A percentile compares a stretch with the other conserved stretches of the same genome.
These are phyloP conservation scores for Morinoia aosen DNA, from an alignment of 2,888 invertebrate genomes.

Conservation along the genomic window DNA sequence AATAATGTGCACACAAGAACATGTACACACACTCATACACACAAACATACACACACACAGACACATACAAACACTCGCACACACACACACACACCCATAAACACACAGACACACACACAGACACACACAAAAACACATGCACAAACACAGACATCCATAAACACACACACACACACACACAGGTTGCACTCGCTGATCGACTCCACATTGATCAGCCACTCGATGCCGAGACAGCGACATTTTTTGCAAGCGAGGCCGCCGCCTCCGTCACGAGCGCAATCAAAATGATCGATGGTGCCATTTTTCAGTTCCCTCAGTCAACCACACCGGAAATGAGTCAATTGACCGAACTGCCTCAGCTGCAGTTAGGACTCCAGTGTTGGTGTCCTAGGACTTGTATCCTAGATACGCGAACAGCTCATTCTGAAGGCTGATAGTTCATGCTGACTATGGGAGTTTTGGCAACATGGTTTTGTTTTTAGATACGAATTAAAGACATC, in stretches of 20 bases:
- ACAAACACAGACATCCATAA: neutral
- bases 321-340: neutral
- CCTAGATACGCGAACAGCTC: neutral
- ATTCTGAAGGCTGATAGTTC: neutral
- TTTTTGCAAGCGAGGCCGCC: neutral
- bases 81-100: neutral
- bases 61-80: neutral
- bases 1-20: no score
- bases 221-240: neutral
- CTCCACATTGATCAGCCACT: neutral
- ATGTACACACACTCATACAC: neutral
- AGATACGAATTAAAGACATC: neutral
- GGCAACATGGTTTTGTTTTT: neutral
- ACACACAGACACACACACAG: neutral
- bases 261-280: neutral
- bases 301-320: neutral
- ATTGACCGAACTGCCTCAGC: neutral
- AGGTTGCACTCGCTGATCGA: neutral
- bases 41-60: neutral
- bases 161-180: neutral
- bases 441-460: neutral
- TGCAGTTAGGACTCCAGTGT: neutral
- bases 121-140: neutral
- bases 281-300: neutral
- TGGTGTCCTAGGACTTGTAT: neutral